phyloP scores from a whole-genome alignment of 2,797 vertebrate genomes.

The Pempheris klunzingeri region DNA sequence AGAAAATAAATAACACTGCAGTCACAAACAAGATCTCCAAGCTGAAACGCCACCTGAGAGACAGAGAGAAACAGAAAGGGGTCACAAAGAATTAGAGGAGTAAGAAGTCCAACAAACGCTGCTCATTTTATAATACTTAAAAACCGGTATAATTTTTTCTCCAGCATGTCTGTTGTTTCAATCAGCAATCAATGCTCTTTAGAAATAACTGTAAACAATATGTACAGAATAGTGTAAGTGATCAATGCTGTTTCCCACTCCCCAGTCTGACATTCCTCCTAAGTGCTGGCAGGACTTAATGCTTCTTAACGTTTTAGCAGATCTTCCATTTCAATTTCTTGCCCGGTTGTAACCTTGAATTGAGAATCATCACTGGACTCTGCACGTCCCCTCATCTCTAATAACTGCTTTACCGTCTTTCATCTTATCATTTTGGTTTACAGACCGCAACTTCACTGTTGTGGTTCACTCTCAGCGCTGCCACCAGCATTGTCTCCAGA shows the following conservation, averaged over 20 bases:
- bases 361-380: background rate
- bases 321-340: background rate
- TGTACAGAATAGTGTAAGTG: background rate
- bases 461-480: background rate
- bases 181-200: background rate
- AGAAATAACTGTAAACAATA: background rate
- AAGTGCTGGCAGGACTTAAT: background rate
- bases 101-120: too few species aligned
- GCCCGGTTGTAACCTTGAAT: background rate
- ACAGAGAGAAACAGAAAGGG: constrained; percentile 21
- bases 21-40: constrained; percentile 86
- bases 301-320: background rate
- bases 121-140: background rate
- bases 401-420: background rate
- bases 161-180: background rate
- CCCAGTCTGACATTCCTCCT: background rate
- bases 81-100: background rate
- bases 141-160: background rate
- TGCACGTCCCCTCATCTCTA: background rate
- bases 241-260: background rate
- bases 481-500: background rate
- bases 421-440: background rate
- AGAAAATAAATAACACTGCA: constrained; percentile 89
- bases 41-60: constrained; percentile 85
- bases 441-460: background rate